Percentiles rank a stretch among this genome's conserved stretches.
Evolutionary conservation across 2,797 vertebrate species (phyloP).

Genomic region (Neosalanx taihuensis): DNA sequence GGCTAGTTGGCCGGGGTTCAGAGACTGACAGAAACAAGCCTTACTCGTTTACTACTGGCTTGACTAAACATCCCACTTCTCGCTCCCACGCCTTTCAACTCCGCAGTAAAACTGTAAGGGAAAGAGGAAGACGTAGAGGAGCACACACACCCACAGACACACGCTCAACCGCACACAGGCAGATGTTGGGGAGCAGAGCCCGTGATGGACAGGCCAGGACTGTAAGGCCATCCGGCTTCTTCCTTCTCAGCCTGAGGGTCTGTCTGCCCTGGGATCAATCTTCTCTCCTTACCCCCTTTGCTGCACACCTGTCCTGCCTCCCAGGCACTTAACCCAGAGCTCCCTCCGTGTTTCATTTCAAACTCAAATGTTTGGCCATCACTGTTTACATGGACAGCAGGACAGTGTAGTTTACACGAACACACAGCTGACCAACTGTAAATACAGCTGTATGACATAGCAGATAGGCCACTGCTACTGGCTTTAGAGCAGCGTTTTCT

Average conservation of each 20-base stretch:
- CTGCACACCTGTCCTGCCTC: not conserved
- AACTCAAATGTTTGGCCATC: not conserved
- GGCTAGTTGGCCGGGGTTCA: constrained; percentile 49
- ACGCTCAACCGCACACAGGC: not conserved
- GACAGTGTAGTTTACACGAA: not conserved
- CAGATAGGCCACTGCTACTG: not conserved
- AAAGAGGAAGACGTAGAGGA: not conserved
- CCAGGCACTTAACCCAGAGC: not conserved
- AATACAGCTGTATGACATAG: not conserved
- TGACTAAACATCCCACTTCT: constrained; percentile 15
- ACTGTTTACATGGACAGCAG: not conserved
- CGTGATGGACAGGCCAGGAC: not conserved
- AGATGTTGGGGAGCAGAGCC: not conserved
- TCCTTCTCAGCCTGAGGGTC: not conserved
- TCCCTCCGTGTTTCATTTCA: not conserved
- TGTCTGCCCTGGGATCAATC: not conserved
- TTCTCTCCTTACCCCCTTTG: not conserved
- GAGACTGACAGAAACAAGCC: constrained; percentile 40
- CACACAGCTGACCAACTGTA: not conserved
- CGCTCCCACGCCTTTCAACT: constrained; percentile 27
- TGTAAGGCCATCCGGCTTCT: not conserved
- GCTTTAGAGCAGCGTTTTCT: not conserved
- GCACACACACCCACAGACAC: not conserved
- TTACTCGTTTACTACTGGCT: constrained; percentile 19
- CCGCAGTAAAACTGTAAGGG: not conserved